phyloP scores from a whole-genome alignment of 2,113 vertebrate species.

The Coturnix japonica region DNA sequence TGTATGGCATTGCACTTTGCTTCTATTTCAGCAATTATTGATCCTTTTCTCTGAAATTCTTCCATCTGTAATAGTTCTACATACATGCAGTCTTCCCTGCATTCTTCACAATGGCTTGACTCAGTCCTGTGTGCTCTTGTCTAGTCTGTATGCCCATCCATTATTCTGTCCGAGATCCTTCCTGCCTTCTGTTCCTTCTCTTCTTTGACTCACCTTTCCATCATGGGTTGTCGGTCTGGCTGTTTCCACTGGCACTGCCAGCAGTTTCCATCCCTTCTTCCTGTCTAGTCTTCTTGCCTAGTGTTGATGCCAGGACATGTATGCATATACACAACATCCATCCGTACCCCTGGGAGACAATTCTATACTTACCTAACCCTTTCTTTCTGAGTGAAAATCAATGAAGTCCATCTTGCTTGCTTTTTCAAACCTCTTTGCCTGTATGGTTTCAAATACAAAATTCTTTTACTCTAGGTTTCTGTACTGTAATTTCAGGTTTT shows the following conservation, averaged over 20 bases:
- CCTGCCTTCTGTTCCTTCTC: not conserved
- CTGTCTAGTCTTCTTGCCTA: not conserved
- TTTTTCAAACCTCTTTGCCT: not conserved
- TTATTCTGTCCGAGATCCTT: not conserved
- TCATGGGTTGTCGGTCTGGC: not conserved
- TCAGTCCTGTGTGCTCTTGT: not conserved
- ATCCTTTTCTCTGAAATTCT: not conserved
- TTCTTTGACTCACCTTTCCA: not conserved
- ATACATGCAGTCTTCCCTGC: not conserved
- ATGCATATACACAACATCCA: not conserved
- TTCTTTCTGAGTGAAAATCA: not conserved
- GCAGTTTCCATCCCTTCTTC: not conserved
- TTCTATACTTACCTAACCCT: not conserved
- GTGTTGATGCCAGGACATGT: not conserved
- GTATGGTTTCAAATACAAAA: not conserved
- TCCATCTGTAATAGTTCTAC: not conserved
- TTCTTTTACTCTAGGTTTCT: not conserved
- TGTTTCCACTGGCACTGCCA: accelerated
- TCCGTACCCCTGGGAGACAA: not conserved
- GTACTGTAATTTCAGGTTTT: not conserved
- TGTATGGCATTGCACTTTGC: not conserved
- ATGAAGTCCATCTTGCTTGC: not conserved
- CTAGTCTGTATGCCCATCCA: not conserved
- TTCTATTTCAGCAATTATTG: not conserved
- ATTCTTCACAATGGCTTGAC: not conserved